Evolutionary conservation across 1,140 invertebrate species (phyloP).

Genomic region (Triops cancriformis): DNA sequence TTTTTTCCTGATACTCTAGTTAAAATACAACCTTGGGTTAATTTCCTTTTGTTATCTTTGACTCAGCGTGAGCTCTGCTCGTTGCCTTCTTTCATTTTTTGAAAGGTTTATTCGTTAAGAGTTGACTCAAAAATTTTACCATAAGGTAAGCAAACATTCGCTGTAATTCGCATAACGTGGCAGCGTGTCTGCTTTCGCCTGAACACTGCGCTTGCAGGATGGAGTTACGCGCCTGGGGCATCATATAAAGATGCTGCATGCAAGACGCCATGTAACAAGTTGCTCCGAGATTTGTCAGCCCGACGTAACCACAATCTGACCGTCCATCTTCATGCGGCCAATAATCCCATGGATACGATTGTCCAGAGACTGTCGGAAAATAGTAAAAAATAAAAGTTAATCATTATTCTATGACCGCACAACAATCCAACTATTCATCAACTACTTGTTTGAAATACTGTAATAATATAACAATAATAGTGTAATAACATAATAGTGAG

Average conservation of each 20-base stretch:
- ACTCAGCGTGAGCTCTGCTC: too few relatives aligned
- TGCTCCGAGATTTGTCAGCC: slow-evolving; percentile 85
- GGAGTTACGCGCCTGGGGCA: slow-evolving; percentile 70
- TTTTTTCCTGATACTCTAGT: too few relatives aligned
- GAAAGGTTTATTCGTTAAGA: neutral
- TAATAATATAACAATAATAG: too few relatives aligned
- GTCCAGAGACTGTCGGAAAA: slow-evolving; percentile 56
- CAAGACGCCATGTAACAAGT: slow-evolving; percentile 96
- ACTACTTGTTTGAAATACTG: too few relatives aligned
- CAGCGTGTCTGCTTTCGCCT: slow-evolving; percentile 62
- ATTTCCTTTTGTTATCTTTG: too few relatives aligned
- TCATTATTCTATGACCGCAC: neutral
- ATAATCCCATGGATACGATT: slow-evolving; percentile 89
- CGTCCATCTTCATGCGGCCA: slow-evolving; percentile 92
- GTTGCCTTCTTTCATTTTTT: neutral
- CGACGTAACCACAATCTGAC: slow-evolving; percentile 88
- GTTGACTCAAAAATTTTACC: slow-evolving; percentile 41
- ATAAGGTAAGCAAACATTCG: slow-evolving; percentile 90
- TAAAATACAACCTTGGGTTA: too few relatives aligned
- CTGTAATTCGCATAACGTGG: slow-evolving; percentile 76
- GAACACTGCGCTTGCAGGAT: slow-evolving; percentile 61
- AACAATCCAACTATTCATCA: neutral
- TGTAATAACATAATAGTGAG: too few relatives aligned
- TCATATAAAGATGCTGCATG: slow-evolving; percentile 77
- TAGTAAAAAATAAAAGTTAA: too few relatives aligned